These are phyloP conservation scores for Mus caroli DNA, from an alignment of 2,797 vertebrate species.

Conservation along the genomic window DNA sequence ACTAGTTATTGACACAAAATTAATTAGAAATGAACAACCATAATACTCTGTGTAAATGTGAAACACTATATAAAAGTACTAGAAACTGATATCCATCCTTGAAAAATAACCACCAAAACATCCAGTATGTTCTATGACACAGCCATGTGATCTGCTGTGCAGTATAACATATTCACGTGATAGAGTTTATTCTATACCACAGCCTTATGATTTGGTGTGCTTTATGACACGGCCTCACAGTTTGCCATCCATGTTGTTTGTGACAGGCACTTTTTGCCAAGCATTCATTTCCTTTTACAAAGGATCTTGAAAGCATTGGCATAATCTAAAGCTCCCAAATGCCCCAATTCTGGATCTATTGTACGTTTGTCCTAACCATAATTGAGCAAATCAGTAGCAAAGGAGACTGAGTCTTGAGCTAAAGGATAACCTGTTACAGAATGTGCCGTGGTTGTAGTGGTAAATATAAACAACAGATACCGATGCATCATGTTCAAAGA, in stretches of 20 bases:
- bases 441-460: not conserved
- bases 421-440: slow-evolving; percentile 24
- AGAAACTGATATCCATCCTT: slow-evolving; percentile 13
- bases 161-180: not conserved
- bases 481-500: not conserved
- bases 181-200: not conserved
- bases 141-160: not conserved
- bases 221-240: not conserved
- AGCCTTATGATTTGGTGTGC: not conserved
- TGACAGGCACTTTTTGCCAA: slow-evolving; percentile 32
- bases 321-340: not conserved
- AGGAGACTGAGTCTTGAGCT: not conserved
- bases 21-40: slow-evolving; percentile 19
- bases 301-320: slow-evolving; percentile 14
- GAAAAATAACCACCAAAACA: slow-evolving; percentile 15
- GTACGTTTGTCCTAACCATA: not conserved
- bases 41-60: slow-evolving; percentile 20
- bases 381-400: not conserved
- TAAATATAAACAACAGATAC: slow-evolving; percentile 7
- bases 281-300: slow-evolving; percentile 52
- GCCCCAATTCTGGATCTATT: not conserved
- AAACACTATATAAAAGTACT: slow-evolving; percentile 12
- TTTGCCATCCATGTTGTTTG: not conserved
- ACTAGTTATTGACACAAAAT: slow-evolving; percentile 54
- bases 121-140: not conserved